A percentile compares a stretch with the other conserved stretches of the same genome.
Evolutionary conservation across 2,797 vertebrate genomes (phyloP).

Genomic region (Silurus lanzhouensis): DNA sequence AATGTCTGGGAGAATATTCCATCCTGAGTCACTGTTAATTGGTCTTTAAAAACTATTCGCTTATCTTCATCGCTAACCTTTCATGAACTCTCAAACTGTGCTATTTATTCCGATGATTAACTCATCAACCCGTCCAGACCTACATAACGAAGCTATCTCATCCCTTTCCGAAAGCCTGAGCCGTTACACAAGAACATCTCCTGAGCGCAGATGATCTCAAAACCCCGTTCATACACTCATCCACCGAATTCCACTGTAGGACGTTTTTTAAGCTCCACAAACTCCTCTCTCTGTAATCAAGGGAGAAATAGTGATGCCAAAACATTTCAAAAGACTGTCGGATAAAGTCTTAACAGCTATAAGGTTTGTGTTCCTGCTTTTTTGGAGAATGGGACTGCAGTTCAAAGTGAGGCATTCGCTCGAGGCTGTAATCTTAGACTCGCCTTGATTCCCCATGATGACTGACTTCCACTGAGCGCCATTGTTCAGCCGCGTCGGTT

Average conservation of each 20-base stretch:
- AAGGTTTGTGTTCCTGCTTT: slow-evolving; percentile 27
- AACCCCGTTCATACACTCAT: background rate
- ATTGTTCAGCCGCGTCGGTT: slow-evolving; percentile 28
- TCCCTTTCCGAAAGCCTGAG: background rate
- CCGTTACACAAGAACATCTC: background rate
- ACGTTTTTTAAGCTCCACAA: slow-evolving; percentile 14
- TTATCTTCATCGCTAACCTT: background rate
- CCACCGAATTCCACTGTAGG: slow-evolving; percentile 22
- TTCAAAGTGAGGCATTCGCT: slow-evolving; percentile 29
- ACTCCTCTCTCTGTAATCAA: slow-evolving; percentile 34
- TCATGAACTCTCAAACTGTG: background rate
- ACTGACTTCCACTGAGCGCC: slow-evolving; percentile 26
- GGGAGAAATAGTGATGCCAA: slow-evolving; percentile 3
- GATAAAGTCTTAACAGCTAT: slow-evolving; percentile 21
- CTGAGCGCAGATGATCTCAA: background rate
- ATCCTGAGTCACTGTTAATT: background rate
- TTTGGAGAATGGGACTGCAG: slow-evolving; percentile 14
- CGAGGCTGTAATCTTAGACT: slow-evolving; percentile 39
- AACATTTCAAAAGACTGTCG: slow-evolving; percentile 26
- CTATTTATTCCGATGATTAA: background rate
- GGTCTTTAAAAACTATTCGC: background rate
- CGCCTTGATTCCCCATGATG: slow-evolving; percentile 2
- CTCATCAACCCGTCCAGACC: background rate
- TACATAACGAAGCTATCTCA: background rate
- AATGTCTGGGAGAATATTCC: background rate